Evolutionary conservation across 2,888 invertebrate genomes (phyloP).

Genomic region (Eupithecia exiguata): DNA sequence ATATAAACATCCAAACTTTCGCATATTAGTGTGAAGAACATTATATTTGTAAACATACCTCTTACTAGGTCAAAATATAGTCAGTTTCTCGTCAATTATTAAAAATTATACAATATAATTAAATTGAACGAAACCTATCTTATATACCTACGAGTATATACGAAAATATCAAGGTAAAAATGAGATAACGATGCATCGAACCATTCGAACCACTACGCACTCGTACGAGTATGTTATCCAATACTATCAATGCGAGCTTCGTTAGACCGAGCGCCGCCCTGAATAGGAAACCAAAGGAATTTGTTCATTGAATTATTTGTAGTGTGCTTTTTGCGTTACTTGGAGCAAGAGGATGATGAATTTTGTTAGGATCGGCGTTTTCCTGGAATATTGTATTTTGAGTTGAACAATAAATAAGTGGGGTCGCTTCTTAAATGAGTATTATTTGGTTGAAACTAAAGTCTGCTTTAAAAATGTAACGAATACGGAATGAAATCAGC

Average conservation of each 20-base stretch:
- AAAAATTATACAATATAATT: background rate
- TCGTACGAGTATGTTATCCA: slow-evolving; percentile 17
- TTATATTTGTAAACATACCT: no score
- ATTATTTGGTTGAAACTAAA: no score
- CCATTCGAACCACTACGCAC: background rate
- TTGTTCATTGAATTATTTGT: slow-evolving; percentile 31
- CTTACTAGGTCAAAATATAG: no score
- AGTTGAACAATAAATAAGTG: background rate
- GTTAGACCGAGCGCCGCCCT: slow-evolving; percentile 31
- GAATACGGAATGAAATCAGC: no score
- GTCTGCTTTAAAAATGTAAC: no score
- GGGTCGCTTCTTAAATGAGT: no score
- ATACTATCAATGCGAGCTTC: slow-evolving; percentile 25
- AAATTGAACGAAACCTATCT: background rate
- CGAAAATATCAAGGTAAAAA: background rate
- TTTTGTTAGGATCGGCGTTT: background rate
- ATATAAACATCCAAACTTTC: no score
- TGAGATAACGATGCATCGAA: background rate
- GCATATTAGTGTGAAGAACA: no score
- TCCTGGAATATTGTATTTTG: background rate
- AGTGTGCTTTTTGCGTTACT: slow-evolving; percentile 24
- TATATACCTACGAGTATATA: no score
- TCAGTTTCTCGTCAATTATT: no score
- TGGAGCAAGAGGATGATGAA: background rate
- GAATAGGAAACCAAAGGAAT: slow-evolving; percentile 34